phyloP scores from a whole-genome alignment of 2,888 invertebrate species.

The Hermaeophaga mercurialis region DNA sequence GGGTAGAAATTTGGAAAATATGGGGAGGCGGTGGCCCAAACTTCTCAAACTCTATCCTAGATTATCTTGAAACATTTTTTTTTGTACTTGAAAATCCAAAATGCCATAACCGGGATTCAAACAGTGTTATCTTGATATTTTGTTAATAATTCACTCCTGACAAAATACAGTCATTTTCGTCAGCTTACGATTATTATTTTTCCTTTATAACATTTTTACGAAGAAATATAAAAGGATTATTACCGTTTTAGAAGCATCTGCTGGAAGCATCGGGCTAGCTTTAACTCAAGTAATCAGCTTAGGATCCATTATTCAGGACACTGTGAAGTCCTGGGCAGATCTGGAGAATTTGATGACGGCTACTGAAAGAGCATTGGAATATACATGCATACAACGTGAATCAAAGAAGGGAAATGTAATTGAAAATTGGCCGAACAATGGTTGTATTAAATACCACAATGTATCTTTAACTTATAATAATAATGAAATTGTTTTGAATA shows the following conservation, averaged over 20 bases:
- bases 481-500: slow-evolving; percentile 72
- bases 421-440: slow-evolving; percentile 73
- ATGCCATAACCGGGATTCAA: too few species aligned
- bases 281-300: slow-evolving; percentile 79
- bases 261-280: slow-evolving; percentile 61
- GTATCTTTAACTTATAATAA: slow-evolving; percentile 74
- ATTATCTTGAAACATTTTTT: too few species aligned
- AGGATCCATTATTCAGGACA: slow-evolving; percentile 69
- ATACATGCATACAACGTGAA: slow-evolving; percentile 56
- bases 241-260: slow-evolving; percentile 39
- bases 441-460: slow-evolving; percentile 69
- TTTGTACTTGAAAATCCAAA: too few species aligned
- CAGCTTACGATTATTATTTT: too few species aligned
- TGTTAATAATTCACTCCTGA: too few species aligned
- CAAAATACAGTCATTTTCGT: too few species aligned
- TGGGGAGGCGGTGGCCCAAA: too few species aligned
- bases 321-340: slow-evolving; percentile 83
- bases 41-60: too few species aligned
- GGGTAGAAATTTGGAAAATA: too few species aligned
- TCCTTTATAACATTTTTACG: too few species aligned
- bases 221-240: background rate
- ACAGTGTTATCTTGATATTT: too few species aligned
- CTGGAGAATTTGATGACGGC: slow-evolving; percentile 80
- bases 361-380: slow-evolving; percentile 75
- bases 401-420: background rate